phyloP scores from a whole-genome alignment of 1,140 invertebrate genomes.

The Camponotus floridanus region DNA sequence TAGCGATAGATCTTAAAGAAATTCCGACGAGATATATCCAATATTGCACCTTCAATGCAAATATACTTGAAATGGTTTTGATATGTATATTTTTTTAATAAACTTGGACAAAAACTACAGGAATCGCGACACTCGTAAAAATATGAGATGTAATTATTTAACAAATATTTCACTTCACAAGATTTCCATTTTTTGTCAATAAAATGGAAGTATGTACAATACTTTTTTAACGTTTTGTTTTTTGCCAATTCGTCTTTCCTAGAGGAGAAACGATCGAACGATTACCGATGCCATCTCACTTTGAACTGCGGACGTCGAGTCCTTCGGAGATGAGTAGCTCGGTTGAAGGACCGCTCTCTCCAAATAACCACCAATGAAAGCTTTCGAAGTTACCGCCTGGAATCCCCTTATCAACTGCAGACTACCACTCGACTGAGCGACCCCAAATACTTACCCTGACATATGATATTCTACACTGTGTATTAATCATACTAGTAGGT shows the following conservation, averaged over 20 bases:
- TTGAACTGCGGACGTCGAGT: slow-evolving; percentile 36
- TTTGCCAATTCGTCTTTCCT: neutral
- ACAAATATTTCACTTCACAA: neutral
- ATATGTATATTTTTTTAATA: neutral
- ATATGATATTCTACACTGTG: slow-evolving; percentile 7
- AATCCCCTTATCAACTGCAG: slow-evolving; percentile 77
- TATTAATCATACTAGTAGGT: slow-evolving; percentile 18
- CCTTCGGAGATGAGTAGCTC: slow-evolving; percentile 58
- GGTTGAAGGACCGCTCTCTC: slow-evolving; percentile 73
- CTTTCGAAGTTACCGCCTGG: slow-evolving; percentile 76
- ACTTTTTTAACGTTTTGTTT: neutral
- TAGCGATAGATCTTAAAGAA: neutral
- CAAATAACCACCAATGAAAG: slow-evolving; percentile 80
- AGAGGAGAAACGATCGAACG: neutral
- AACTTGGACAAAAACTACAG: neutral
- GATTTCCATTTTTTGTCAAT: neutral
- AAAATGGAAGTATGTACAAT: neutral
- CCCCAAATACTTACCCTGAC: slow-evolving; percentile 32
- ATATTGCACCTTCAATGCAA: neutral
- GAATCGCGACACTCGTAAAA: neutral
- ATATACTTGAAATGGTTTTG: neutral
- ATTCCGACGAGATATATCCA: neutral
- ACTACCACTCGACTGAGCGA: slow-evolving; percentile 78
- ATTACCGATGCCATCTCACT: slow-evolving; percentile 41
- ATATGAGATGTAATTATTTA: neutral